Percentiles rank a stretch among this genome's conserved stretches.
These are phyloP conservation scores for Andricus curvator DNA, from an alignment of 2,888 invertebrate genomes.

Conservation along the genomic window DNA sequence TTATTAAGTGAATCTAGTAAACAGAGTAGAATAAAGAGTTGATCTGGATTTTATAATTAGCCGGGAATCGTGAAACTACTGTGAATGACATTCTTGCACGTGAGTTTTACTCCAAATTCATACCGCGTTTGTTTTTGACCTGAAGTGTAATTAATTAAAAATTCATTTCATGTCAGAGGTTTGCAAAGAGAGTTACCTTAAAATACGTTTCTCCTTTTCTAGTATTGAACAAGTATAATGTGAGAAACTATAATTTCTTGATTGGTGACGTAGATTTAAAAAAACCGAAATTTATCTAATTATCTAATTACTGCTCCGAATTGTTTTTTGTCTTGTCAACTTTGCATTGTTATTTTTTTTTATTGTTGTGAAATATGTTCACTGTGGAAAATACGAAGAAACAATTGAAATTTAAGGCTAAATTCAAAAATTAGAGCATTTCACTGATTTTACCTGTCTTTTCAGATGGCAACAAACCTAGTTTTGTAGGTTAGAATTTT, in stretches of 20 bases:
- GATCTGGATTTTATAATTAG: background rate
- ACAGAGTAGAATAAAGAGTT: background rate
- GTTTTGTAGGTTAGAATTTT: background rate
- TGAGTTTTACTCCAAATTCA: conserved; percentile 5
- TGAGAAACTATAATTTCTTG: no score
- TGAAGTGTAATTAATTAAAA: background rate
- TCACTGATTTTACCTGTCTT: background rate
- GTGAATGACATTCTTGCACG: background rate
- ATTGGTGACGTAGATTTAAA: no score
- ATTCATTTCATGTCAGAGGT: background rate
- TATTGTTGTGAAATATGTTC: background rate
- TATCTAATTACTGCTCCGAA: background rate
- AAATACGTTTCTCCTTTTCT: background rate
- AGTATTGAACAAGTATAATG: background rate
- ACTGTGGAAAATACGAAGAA: background rate
- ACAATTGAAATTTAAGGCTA: background rate
- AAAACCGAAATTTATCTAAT: no score
- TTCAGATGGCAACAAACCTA: background rate
- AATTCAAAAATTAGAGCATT: background rate
- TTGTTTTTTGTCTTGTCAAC: background rate
- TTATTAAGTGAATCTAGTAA: background rate
- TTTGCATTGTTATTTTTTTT: background rate
- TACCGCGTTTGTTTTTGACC: background rate
- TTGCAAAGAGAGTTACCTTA: background rate
- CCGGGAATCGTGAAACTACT: background rate